Evolutionary conservation across 2,888 invertebrate species (phyloP).

Genomic region (Diaphora mendica): DNA sequence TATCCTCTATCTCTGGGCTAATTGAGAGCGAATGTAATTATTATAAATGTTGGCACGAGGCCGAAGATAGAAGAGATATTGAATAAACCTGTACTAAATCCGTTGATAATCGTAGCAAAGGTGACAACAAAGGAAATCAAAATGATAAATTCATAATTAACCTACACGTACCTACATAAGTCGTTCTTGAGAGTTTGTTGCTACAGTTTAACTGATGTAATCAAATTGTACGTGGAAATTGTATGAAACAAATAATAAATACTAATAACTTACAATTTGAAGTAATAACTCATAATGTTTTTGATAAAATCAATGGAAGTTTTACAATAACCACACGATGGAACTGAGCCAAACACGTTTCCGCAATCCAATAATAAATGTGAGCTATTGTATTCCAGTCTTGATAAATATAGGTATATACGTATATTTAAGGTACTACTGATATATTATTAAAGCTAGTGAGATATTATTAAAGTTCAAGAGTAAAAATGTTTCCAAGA

Average conservation of each 20-base stretch:
- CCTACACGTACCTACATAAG: neutral
- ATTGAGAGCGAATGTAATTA: conserved; percentile 45
- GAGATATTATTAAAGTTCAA: neutral
- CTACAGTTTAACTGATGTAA: neutral
- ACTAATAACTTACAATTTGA: conserved; percentile 9
- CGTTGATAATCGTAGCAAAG: conserved; percentile 39
- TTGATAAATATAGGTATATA: conserved; percentile 36
- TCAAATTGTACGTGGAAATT: neutral
- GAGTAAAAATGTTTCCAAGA: neutral
- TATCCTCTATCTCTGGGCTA: conserved; percentile 54
- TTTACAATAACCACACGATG: conserved; percentile 56
- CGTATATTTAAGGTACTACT: conserved; percentile 13
- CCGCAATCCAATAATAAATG: conserved; percentile 62
- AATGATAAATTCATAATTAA: conserved; percentile 23
- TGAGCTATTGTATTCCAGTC: conserved; percentile 58
- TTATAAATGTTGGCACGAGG: conserved; percentile 48
- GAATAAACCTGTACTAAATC: conserved; percentile 45
- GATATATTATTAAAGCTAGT: conserved; percentile 11
- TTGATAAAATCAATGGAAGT: conserved; percentile 54
- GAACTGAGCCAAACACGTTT: conserved; percentile 61
- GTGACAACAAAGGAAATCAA: conserved; percentile 38
- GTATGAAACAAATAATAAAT: neutral
- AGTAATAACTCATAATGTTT: conserved; percentile 45
- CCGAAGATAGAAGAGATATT: conserved; percentile 36
- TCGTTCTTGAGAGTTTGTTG: conserved; percentile 1